Percentiles rank a stretch among this genome's conserved stretches.
phyloP scores from a whole-genome alignment of 2,888 invertebrate species.

The Dinocampus coccinellae region DNA sequence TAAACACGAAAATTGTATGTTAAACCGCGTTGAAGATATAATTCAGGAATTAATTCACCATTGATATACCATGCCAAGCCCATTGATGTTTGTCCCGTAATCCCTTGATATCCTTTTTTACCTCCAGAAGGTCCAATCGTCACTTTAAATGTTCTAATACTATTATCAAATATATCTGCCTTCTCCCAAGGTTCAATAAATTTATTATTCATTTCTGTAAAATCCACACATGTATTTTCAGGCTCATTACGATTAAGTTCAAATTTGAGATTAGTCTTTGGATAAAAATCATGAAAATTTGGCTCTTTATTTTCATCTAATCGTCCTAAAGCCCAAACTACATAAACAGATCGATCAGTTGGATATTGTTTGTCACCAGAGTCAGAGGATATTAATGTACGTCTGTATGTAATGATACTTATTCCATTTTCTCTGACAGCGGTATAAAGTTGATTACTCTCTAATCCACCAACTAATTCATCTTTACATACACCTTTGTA shows the following conservation, averaged over 20 bases:
- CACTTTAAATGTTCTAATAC: conserved; percentile 84
- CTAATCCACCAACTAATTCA: conserved; percentile 83
- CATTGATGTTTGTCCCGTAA: conserved; percentile 79
- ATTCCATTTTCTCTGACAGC: conserved; percentile 81
- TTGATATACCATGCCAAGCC: conserved; percentile 93
- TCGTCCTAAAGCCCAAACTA: conserved; percentile 88
- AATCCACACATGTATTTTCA: conserved; percentile 80
- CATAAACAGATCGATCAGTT: conserved; percentile 74
- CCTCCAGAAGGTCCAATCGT: conserved; percentile 89
- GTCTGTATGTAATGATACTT: conserved; percentile 83
- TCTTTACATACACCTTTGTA: conserved; percentile 91
- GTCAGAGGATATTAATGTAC: conserved; percentile 84
- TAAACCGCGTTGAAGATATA: conserved; percentile 87
- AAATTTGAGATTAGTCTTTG: conserved; percentile 78
- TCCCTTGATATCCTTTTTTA: conserved; percentile 81
- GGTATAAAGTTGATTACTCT: conserved; percentile 85
- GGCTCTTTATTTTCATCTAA: conserved; percentile 84
- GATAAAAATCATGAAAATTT: conserved; percentile 85
- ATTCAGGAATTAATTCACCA: conserved; percentile 87
- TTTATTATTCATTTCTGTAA: conserved; percentile 71
- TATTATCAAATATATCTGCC: conserved; percentile 70
- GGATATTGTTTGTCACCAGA: conserved; percentile 81
- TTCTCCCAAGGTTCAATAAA: conserved; percentile 71
- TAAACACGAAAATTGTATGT: conserved; percentile 85
- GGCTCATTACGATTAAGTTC: conserved; percentile 77